Evolutionary conservation across 2,888 invertebrate species (phyloP).

Genomic region (Apomyelois bistriatella): DNA sequence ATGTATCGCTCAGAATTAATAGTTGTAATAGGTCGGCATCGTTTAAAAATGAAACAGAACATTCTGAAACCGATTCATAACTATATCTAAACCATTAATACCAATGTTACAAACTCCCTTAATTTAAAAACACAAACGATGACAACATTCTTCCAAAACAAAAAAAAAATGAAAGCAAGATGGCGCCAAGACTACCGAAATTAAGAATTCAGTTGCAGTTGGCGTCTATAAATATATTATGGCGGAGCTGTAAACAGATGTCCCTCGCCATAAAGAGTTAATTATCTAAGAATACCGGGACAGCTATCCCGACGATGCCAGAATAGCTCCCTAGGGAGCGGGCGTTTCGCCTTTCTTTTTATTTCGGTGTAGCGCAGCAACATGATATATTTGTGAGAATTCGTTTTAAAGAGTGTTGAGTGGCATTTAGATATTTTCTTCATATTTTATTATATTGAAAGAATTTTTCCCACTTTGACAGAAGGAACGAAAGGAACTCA

Average conservation of each 20-base stretch:
- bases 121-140: constrained; percentile 4
- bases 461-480: no score
- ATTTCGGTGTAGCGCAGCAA: constrained; percentile 37
- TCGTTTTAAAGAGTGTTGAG: background rate
- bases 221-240: constrained; percentile 38
- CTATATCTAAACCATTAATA: background rate
- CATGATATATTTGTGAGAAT: constrained; percentile 21
- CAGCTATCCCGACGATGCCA: constrained; percentile 33
- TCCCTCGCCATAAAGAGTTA: constrained; percentile 71
- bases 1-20: no score
- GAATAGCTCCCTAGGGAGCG: constrained; percentile 69
- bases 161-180: constrained; percentile 16
- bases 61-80: background rate
- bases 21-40: no score
- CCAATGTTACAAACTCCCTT: background rate
- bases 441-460: background rate
- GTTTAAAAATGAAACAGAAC: no score
- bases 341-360: constrained; percentile 44
- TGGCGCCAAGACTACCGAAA: constrained; percentile 18
- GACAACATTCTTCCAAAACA: constrained; percentile 3
- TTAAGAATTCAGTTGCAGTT: constrained; percentile 27
- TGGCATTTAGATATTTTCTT: background rate
- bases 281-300: constrained; percentile 70
- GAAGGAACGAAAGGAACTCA: no score
- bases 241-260: constrained; percentile 62